Evolutionary conservation across 2,797 vertebrate genomes (phyloP).

Genomic region (Hydrophis major): DNA sequence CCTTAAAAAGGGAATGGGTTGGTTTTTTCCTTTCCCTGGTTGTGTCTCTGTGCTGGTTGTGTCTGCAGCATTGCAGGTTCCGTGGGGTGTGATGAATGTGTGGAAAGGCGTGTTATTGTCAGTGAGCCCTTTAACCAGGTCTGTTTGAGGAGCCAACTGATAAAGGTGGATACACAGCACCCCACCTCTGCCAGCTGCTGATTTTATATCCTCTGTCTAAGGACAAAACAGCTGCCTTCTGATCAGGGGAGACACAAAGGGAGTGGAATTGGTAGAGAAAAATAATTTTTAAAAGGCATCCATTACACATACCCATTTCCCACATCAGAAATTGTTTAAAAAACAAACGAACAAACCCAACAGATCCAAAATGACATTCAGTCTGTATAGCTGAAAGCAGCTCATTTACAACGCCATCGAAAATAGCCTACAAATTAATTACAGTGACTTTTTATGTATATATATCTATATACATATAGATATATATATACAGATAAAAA

Average conservation of each 20-base stretch:
- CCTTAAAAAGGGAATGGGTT: neutral
- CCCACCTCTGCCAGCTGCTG: neutral
- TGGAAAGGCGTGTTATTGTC: neutral
- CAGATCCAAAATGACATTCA: slow-evolving; percentile 27
- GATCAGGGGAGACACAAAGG: neutral
- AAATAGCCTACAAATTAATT: slow-evolving; percentile 55
- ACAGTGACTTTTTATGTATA: neutral
- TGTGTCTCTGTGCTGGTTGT: neutral
- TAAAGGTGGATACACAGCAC: too few relatives aligned
- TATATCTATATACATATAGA: too few relatives aligned
- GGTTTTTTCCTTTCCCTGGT: rapidly evolving
- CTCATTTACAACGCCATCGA: slow-evolving; percentile 25
- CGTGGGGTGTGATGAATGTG: too few relatives aligned
- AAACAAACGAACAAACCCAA: neutral
- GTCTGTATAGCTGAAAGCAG: slow-evolving; percentile 45
- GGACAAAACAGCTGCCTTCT: neutral
- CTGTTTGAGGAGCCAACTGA: neutral
- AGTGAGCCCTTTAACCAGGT: neutral
- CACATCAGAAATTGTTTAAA: slow-evolving; percentile 3
- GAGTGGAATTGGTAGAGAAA: neutral
- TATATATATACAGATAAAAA: slow-evolving; percentile 42
- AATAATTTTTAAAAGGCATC: neutral
- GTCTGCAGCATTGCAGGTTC: neutral
- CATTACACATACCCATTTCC: neutral
- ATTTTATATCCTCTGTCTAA: rapidly evolving